These are phyloP conservation scores for Yoshiicerus persimilis DNA, from an alignment of 1,140 invertebrate species.

Conservation along the genomic window DNA sequence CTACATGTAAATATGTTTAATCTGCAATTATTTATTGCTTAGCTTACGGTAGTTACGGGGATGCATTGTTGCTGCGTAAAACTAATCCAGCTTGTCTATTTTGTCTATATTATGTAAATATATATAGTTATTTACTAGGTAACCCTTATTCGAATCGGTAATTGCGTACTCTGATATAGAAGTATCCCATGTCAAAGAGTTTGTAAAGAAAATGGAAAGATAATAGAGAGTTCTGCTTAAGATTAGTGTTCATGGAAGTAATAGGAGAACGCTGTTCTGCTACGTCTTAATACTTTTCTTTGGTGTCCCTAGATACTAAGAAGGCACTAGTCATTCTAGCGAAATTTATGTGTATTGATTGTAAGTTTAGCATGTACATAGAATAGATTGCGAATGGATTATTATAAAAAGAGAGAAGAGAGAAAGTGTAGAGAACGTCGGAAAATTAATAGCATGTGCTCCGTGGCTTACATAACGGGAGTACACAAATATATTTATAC, in stretches of 20 bases:
- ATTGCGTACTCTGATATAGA: background rate
- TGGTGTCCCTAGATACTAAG: no score
- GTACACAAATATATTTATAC: background rate
- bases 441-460: background rate
- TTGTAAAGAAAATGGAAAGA: background rate
- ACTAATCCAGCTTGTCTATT: background rate
- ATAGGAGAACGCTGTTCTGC: no score
- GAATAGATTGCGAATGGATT: background rate
- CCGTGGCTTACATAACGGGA: background rate
- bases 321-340: background rate
- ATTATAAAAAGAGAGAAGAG: background rate
- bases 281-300: no score
- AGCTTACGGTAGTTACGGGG: background rate
- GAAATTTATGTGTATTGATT: background rate
- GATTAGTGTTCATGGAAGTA: no score
- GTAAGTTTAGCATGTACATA: background rate
- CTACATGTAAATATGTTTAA: background rate
- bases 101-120: background rate
- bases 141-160: background rate
- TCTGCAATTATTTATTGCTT: background rate
- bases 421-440: background rate
- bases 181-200: background rate
- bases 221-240: background rate
- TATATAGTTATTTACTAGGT: background rate
- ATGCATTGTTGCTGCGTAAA: no score